Evolutionary conservation across 2,888 invertebrate genomes (phyloP), one percentile per base, ranked within the genome.

Genomic region (Bombyx huttoni): DNA sequence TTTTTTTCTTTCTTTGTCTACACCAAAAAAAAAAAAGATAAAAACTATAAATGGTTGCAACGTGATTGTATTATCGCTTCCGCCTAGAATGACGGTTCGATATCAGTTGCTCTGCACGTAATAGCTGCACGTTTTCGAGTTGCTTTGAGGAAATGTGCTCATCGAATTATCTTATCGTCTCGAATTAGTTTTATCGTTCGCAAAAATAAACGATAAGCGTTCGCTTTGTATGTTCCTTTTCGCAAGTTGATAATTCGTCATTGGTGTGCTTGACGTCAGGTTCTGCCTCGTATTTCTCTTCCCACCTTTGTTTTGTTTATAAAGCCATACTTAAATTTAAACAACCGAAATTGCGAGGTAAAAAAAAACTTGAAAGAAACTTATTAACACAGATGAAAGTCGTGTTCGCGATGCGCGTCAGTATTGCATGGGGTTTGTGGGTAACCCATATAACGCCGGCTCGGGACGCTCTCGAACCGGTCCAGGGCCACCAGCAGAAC

Each of bases 381-480:
- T 12, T 1, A 35, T 40, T 40, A 40, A 10, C 3, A 34, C 50
- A 49, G 50, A 50, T 47, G 52, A 52, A 49, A 50, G 47, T 52
- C 40, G 35, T 49, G 50, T 40, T 14, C 49, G 48, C 49, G 51
- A 51, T 14, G 51, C 49, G 51, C 46, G 46, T 84, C 76, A 82
- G 71, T 84, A 78, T 81, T 74, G 74, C 81, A 86, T 81, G 85
- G 81, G 86, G 86, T 87, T 73, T 87, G 84, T 87, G 81, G 84
- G 83, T 82, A 86, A 87, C 86, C 87, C 81, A 86, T 86, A 85
- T 86, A 81, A 67, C 67, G 78, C 77, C 62, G 72, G 67, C 68
- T 70, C 69, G 73, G 74, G 73, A 69, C 66, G 70, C 66, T 70
- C 68, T 55, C 51, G 54, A 40, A 40, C 40, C 40, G 40, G 40